Evolutionary conservation across 1,140 invertebrate species (phyloP).

Genomic region (Zaprionus taronus): DNA sequence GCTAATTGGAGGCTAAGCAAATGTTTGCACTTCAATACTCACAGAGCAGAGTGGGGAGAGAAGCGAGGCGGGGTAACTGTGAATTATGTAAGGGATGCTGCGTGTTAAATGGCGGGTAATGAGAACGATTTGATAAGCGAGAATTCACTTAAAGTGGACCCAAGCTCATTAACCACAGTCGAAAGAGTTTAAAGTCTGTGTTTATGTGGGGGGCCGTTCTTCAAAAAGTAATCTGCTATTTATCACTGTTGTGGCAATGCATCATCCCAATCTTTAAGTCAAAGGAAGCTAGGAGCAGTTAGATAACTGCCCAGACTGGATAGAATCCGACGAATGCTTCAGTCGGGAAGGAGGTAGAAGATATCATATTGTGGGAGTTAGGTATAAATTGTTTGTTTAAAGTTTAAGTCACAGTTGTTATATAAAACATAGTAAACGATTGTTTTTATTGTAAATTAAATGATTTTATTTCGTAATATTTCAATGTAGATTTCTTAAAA

Average conservation of each 20-base stretch:
- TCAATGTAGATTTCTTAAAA: too few relatives aligned
- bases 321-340: too few relatives aligned
- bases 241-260: background rate
- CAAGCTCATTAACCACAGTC: background rate
- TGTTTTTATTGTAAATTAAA: too few relatives aligned
- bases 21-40: slow-evolving; percentile 49
- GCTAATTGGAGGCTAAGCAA: slow-evolving; percentile 56
- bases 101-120: slow-evolving; percentile 30
- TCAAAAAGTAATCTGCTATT: background rate
- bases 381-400: too few relatives aligned
- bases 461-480: too few relatives aligned
- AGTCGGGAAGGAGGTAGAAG: too few relatives aligned
- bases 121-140: slow-evolving; percentile 18
- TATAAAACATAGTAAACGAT: too few relatives aligned
- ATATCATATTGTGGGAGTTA: too few relatives aligned
- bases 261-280: background rate
- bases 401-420: too few relatives aligned
- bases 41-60: background rate
- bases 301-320: background rate
- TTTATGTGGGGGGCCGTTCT: background rate
- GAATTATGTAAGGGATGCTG: slow-evolving; percentile 8
- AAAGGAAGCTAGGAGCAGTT: background rate
- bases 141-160: background rate
- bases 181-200: background rate
- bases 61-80: background rate